Percentiles rank a stretch among this genome's conserved stretches.
Conservation (phyloP, 2,888 invertebrate genomes). For the Nemurella pictetii region DNA sequence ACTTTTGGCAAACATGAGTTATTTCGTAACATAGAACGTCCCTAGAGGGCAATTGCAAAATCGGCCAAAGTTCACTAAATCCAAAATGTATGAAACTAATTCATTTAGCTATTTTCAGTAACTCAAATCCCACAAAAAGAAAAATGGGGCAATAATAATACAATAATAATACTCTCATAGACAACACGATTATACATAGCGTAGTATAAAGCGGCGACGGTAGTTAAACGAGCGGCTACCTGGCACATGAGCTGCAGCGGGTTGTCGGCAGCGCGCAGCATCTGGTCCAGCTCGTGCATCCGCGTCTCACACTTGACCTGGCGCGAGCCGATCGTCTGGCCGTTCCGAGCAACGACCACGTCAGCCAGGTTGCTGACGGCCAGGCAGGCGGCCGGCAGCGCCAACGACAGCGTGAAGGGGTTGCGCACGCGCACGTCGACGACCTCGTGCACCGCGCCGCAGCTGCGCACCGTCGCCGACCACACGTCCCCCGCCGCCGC, state of each 20-base stretch:
- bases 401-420: conserved; percentile 80
- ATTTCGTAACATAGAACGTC: too few species aligned
- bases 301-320: conserved; percentile 88
- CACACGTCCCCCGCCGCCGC: conserved; percentile 75
- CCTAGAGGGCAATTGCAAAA: too few species aligned
- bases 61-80: too few species aligned
- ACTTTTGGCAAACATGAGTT: too few species aligned
- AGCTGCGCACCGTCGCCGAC: conserved; percentile 77
- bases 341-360: conserved; percentile 80
- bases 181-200: too few species aligned
- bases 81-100: too few species aligned
- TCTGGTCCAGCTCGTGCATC: conserved; percentile 78
- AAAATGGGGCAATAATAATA: too few species aligned
- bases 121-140: too few species aligned
- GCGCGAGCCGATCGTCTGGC: conserved; percentile 75
- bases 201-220: too few species aligned
- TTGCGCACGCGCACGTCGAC: conserved; percentile 76
- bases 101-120: too few species aligned
- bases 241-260: conserved; percentile 89
- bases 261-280: conserved; percentile 75
- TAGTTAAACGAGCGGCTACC: too few species aligned
- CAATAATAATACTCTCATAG: too few species aligned
- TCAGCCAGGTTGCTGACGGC: conserved; percentile 82
- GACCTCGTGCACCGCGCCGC: conserved; percentile 76
- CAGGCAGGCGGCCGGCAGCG: conserved; percentile 57